phyloP scores from a whole-genome alignment of 2,113 vertebrate genomes.

The Ammospiza caudacuta region DNA sequence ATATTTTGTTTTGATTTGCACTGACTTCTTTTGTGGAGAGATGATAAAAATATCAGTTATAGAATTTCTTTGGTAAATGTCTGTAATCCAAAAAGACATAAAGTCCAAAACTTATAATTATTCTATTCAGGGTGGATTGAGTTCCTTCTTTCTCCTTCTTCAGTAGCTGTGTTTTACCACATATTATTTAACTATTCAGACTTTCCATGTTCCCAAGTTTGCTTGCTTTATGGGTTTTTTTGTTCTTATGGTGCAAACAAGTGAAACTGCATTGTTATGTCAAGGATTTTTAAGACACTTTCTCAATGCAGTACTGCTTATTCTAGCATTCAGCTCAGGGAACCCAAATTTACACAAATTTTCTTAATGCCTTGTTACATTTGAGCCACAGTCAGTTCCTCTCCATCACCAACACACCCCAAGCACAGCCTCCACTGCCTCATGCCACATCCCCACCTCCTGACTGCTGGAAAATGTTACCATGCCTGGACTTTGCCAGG shows the following conservation, averaged over 20 bases:
- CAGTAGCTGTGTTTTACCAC: neutral
- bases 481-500: neutral
- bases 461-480: neutral
- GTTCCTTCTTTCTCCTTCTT: neutral
- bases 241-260: neutral
- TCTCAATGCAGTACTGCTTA: neutral
- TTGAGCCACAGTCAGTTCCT: neutral
- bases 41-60: neutral
- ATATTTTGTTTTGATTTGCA: neutral
- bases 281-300: neutral
- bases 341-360: rapidly evolving
- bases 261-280: neutral
- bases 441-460: neutral
- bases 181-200: neutral
- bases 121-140: slow-evolving; percentile 36
- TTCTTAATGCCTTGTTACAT: rapidly evolving
- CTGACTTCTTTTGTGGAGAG: neutral
- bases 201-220: neutral
- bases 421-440: neutral
- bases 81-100: slow-evolving; percentile 1
- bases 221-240: neutral
- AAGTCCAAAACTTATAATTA: slow-evolving; percentile 30
- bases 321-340: neutral
- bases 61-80: slow-evolving; percentile 16
- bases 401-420: neutral